Evolutionary conservation across 1,140 invertebrate species (phyloP), one percentile per base, ranked within the genome.

Genomic region (Hylaeus anthracinus): DNA sequence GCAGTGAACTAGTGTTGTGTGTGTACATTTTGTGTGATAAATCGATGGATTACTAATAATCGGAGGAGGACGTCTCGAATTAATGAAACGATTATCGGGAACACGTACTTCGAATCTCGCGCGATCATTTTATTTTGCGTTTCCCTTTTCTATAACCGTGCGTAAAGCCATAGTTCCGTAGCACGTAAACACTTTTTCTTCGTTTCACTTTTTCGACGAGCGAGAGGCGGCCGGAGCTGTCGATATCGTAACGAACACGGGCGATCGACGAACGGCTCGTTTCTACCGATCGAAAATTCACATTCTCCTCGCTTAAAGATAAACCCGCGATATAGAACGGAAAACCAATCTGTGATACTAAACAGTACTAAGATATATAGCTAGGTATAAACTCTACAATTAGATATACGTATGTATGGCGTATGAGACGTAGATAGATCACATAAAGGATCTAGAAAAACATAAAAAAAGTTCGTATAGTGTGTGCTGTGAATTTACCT

Each of bases 271-370:
- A 56, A n/a, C 4, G 72, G 71, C 56, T 48, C 8, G n/a, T 74
- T 67, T 56, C 69, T 43, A 26, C 56, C 70, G 39, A 69, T 63
- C 56, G 78, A 6, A 65, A 56, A 74, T 76, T 26, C 26, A 26
- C 26, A 26, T 26, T 72, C 82, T 83, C 77, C 81, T 79, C 66
- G 79, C 64, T 81, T 64, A 79, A 76, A 70, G 77, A 79, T 74
- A 81, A 84, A 67, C 78, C 26, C 43, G 61, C 64, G 41, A 74
- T 53, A 83, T 83, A 86, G 51, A 86, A 88, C 69, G 86, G 81
- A 88, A 87, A 91, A 91, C 81, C 85, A 90, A 87, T 93, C 92
- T 93, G 92, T 93, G 92, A 93, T 93, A 93, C 88, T 92, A 92
- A 91, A 84, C 90, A 89, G 88, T 92, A 92, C 88, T 89, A 90